phyloP scores from a whole-genome alignment of 2,888 invertebrate genomes.

The Eudasyphora cyanicolor region DNA sequence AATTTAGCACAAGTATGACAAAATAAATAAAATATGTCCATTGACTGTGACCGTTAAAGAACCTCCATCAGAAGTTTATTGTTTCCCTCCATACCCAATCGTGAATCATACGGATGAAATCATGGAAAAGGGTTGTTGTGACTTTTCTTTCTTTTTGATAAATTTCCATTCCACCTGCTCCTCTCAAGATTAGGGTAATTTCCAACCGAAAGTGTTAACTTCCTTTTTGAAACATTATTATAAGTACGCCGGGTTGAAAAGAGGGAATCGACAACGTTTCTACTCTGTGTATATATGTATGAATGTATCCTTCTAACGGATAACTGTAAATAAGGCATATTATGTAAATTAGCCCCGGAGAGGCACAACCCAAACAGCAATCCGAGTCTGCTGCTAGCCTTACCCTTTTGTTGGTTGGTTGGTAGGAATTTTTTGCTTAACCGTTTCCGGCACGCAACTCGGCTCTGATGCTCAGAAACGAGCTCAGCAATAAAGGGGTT shows the following conservation, averaged over 20 bases:
- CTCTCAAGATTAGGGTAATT: background rate
- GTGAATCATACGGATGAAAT: background rate
- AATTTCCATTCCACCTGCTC: background rate
- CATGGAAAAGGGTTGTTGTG: background rate
- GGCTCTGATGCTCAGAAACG: background rate
- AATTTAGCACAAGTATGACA: background rate
- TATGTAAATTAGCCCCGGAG: slow-evolving; percentile 22
- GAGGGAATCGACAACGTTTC: no score
- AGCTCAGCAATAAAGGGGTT: slow-evolving; percentile 3
- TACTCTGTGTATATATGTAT: no score
- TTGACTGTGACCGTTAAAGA: no score
- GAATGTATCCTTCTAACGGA: background rate
- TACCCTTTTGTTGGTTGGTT: background rate
- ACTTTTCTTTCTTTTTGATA: background rate
- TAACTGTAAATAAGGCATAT: slow-evolving; percentile 15
- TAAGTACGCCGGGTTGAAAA: background rate
- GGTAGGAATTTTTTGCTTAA: background rate
- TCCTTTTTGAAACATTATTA: background rate
- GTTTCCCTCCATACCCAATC: background rate
- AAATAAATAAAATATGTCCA: background rate
- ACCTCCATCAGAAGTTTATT: background rate
- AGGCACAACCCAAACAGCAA: background rate
- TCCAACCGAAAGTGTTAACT: background rate
- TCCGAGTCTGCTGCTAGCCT: background rate
- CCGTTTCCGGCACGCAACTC: background rate